Conservation (phyloP, 2,888 invertebrate species). For the Volucella zonaria region DNA sequence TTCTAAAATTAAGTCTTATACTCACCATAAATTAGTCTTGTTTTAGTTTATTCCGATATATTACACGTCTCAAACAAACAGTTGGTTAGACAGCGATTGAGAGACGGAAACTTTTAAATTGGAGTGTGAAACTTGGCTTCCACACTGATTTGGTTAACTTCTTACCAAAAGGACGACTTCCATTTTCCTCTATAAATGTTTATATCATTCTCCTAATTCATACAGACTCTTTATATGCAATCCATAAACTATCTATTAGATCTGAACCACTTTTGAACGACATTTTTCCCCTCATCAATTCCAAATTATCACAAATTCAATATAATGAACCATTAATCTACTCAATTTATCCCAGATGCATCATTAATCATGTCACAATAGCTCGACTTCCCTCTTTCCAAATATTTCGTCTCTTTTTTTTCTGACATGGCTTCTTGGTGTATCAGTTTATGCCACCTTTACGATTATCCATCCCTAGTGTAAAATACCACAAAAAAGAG, state of each 20-base stretch:
- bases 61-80: too few relatives aligned
- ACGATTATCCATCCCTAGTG: slow-evolving; percentile 67
- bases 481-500: slow-evolving; percentile 67
- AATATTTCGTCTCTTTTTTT: slow-evolving; percentile 16
- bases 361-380: slow-evolving; percentile 71
- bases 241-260: background rate
- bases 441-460: slow-evolving; percentile 65
- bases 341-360: slow-evolving; percentile 69
- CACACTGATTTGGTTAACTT: too few relatives aligned
- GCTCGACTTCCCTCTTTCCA: slow-evolving; percentile 40
- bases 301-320: slow-evolving; percentile 64
- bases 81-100: too few relatives aligned
- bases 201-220: too few relatives aligned
- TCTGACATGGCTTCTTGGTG: slow-evolving; percentile 16
- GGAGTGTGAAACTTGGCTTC: too few relatives aligned
- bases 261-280: background rate
- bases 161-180: too few relatives aligned
- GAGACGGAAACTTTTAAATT: too few relatives aligned
- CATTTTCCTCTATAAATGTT: background rate
- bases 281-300: slow-evolving; percentile 62
- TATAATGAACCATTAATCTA: slow-evolving; percentile 66
- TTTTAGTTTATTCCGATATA: too few relatives aligned
- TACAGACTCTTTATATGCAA: background rate
- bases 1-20: too few relatives aligned
- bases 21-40: too few relatives aligned